Evolutionary conservation across 2,797 vertebrate species (phyloP), one percentile per base, ranked within the genome.

Genomic region (Pogoniulus pusillus): DNA sequence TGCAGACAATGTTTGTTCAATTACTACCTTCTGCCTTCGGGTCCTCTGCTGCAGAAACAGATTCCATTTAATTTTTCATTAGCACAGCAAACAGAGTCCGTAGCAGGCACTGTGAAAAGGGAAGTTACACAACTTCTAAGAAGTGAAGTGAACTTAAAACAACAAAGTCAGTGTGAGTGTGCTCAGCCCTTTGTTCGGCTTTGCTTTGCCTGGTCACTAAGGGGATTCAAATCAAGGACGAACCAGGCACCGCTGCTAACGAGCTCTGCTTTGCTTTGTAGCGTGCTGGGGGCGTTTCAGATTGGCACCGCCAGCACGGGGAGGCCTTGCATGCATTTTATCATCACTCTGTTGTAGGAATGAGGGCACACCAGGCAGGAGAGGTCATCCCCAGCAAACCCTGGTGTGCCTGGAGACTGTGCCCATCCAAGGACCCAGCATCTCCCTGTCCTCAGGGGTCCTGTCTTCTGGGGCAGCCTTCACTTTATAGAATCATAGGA

Each of bases 81-180:
- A 76, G 53, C 35, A 65, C n/a, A 79, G 66, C 27, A 83, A 85
- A 78, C 70, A 49, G 6, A 9, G 14, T 27, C 47, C 69, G 77
- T 47, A 32, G 0, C 7, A 88, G 49, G 55, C 12, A 2, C 76
- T 91, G 81, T 5, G 1, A 78, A 87, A 90, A 94, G 80, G 92
- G 94, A 97, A 96, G 78, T 94, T 93, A 84, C 89, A 80, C 79
- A 92, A 89, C 77, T 85, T 90, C 13, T 49, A 11, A 89, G 64
- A 92, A 93, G 64, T 32, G 60, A 93, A 92, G n/a, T 10, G 13
- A 69, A 70, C 64, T 60, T 76, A 63, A 95, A 87, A 82, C 79
- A 79, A 37, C 7, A 0, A 65, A 84, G 77, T 34, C 78, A 53
- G 29, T 24, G 82, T 77, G 82, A 82, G 75, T 43, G 32, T 82